Evolutionary conservation across 1,140 invertebrate species (phyloP).

Genomic region (Drosophila subobscura): DNA sequence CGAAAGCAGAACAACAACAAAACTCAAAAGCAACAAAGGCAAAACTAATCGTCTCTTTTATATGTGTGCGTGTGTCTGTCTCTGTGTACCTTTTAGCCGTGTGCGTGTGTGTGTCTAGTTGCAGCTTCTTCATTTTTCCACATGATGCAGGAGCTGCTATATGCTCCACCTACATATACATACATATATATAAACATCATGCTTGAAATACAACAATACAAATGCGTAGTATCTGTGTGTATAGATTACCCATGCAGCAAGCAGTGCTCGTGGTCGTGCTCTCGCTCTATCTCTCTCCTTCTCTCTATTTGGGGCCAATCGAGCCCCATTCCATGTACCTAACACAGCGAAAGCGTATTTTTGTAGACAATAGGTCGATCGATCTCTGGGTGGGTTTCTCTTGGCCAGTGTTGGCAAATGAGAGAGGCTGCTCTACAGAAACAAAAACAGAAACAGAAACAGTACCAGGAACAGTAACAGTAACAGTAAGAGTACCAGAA

Average conservation of each 20-base stretch:
- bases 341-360: slow-evolving; percentile 25
- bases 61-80: slow-evolving; percentile 14
- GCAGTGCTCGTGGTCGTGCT: not conserved
- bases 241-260: slow-evolving; percentile 2
- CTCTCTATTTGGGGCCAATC: slow-evolving; percentile 1
- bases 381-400: not conserved
- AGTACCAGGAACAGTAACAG: slow-evolving; percentile 2
- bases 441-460: not conserved
- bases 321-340: slow-evolving; percentile 4
- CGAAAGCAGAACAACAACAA: too few species aligned
- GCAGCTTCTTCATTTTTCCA: not conserved
- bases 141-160: not conserved
- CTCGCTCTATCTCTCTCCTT: too few species aligned
- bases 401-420: not conserved
- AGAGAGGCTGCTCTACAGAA: too few species aligned
- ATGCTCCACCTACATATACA: not conserved
- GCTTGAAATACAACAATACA: too few species aligned
- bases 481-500: slow-evolving; percentile 1
- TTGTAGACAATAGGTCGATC: slow-evolving; percentile 30
- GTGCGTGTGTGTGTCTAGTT: slow-evolving; percentile 16
- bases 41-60: not conserved
- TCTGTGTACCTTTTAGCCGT: slow-evolving; percentile 6
- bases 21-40: not conserved
- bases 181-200: too few species aligned
- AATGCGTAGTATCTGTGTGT: too few species aligned